A percentile compares a stretch with the other conserved stretches of the same genome.
Evolutionary conservation across 2,797 vertebrate species (phyloP).

Genomic region (Pangasius krempfi): DNA sequence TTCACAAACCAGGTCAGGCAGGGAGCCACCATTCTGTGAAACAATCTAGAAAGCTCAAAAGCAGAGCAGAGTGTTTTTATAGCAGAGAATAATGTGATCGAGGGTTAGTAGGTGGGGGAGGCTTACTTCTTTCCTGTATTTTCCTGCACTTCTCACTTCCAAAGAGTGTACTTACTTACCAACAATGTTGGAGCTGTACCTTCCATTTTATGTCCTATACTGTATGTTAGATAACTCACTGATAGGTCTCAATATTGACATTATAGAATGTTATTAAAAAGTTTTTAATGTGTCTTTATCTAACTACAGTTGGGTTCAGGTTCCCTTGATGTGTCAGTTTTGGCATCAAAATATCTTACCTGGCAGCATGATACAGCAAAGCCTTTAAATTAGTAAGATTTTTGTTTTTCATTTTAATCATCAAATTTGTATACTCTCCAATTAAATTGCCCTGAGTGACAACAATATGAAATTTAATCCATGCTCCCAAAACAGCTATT

Average conservation of each 20-base stretch:
- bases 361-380: background rate
- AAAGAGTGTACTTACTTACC: background rate
- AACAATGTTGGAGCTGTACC: background rate
- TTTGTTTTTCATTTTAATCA: background rate
- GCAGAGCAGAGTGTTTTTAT: background rate
- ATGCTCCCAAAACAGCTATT: background rate
- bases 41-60: background rate
- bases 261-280: background rate
- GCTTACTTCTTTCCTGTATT: background rate
- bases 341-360: background rate
- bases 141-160: background rate
- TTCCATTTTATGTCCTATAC: background rate
- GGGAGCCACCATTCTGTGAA: constrained; percentile 5
- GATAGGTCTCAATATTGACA: background rate
- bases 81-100: background rate
- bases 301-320: background rate
- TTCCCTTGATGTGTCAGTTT: background rate
- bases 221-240: background rate
- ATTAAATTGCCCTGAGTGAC: background rate
- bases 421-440: background rate
- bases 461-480: background rate
- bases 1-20: constrained; percentile 10
- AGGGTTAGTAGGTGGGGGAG: background rate
- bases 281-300: background rate
- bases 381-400: background rate